Percentiles rank a stretch among this genome's conserved stretches.
Evolutionary conservation across 2,888 invertebrate species (phyloP).

Genomic region (Drosophila phalerata): DNA sequence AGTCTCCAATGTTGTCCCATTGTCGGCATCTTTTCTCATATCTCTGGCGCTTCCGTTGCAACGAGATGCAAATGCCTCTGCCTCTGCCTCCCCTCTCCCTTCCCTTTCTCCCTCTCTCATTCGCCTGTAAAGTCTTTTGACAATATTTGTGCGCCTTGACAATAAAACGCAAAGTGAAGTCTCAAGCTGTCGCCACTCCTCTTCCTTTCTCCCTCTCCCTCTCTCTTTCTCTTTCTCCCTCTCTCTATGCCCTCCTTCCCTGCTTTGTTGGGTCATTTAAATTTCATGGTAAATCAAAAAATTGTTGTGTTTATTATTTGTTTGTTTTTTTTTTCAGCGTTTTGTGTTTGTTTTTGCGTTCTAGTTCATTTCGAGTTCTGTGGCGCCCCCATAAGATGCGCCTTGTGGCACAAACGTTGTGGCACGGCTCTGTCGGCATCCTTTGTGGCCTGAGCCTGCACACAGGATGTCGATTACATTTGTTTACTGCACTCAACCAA

Average conservation of each 20-base stretch:
- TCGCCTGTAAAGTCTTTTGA: slow-evolving; percentile 69
- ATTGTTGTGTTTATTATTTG: slow-evolving; percentile 76
- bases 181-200: slow-evolving; percentile 44
- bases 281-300: slow-evolving; percentile 81
- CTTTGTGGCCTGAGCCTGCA: slow-evolving; percentile 56
- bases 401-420: slow-evolving; percentile 29
- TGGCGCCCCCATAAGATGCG: slow-evolving; percentile 51
- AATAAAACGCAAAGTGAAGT: slow-evolving; percentile 76
- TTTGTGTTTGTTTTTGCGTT: slow-evolving; percentile 51
- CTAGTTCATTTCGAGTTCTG: slow-evolving; percentile 58
- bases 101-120: not conserved
- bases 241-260: not conserved
- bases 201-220: slow-evolving; percentile 1
- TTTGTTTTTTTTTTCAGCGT: slow-evolving; percentile 35
- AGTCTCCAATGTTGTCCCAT: slow-evolving; percentile 44
- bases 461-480: slow-evolving; percentile 78
- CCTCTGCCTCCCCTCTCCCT: not conserved
- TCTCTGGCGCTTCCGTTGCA: slow-evolving; percentile 79
- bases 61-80: slow-evolving; percentile 71
- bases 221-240: slow-evolving; percentile 17
- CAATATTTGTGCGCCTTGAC: slow-evolving; percentile 79
- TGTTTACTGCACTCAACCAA: slow-evolving; percentile 74
- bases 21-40: slow-evolving; percentile 76
- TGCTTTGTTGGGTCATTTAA: slow-evolving; percentile 69
- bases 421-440: slow-evolving; percentile 59